Percentiles rank a stretch among this genome's conserved stretches.
These are phyloP conservation scores for Ageneiosus marmoratus DNA, from an alignment of 2,113 vertebrate genomes.

Conservation along the genomic window DNA sequence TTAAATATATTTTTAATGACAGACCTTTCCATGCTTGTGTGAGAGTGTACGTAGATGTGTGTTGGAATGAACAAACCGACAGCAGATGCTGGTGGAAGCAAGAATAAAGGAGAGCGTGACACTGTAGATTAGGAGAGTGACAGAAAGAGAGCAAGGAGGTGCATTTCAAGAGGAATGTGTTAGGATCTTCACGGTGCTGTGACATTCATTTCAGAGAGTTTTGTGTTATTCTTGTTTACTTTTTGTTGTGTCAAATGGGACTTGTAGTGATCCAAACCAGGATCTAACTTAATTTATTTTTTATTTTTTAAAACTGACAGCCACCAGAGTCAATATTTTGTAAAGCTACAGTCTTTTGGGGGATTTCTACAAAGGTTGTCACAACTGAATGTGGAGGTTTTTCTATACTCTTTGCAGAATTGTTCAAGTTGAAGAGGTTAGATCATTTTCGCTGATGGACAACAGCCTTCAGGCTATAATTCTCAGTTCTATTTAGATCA, in stretches of 20 bases:
- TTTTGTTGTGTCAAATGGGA: not conserved
- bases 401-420: not conserved
- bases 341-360: not conserved
- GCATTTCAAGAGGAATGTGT: not conserved
- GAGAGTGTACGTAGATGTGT: not conserved
- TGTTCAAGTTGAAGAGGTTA: not conserved
- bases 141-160: not conserved
- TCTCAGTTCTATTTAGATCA: not conserved
- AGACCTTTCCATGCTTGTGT: constrained; percentile 11
- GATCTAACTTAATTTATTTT: too few species aligned
- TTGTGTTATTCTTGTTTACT: not conserved
- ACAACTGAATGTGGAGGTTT: not conserved
- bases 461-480: not conserved
- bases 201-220: not conserved
- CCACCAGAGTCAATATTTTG: not conserved
- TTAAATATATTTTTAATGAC: constrained; percentile 24
- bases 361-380: not conserved
- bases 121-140: constrained; percentile 9
- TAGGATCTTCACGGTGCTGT: not conserved
- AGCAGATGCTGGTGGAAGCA: not conserved
- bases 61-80: constrained; percentile 1
- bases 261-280: too few species aligned
- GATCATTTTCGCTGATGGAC: not conserved
- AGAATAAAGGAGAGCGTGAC: not conserved
- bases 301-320: not conserved